phyloP scores from a whole-genome alignment of 2,797 vertebrate species.

The Lacerta viridis region DNA sequence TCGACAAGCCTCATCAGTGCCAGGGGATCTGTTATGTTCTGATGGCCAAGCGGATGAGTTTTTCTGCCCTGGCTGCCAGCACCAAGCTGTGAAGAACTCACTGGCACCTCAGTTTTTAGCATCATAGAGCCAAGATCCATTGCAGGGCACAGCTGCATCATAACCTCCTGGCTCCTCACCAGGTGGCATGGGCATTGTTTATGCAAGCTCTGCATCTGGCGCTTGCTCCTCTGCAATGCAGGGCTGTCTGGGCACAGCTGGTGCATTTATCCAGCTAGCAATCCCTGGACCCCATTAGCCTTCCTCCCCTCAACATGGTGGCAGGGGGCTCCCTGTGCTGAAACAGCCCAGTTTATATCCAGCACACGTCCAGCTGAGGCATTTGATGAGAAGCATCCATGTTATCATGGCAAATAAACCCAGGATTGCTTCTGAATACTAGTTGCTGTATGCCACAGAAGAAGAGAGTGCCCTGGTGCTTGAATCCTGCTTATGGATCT shows the following conservation, averaged over 20 bases:
- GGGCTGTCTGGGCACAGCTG: not conserved
- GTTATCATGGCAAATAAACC: not conserved
- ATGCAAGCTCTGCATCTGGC: not conserved
- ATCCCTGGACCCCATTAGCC: not conserved
- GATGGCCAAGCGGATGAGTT: too few relatives aligned
- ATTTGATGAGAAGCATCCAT: too few relatives aligned
- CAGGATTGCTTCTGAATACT: too few relatives aligned
- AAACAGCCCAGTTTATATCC: not conserved
- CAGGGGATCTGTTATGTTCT: not conserved
- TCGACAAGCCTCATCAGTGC: not conserved
- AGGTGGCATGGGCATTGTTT: not conserved
- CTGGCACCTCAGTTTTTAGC: not conserved
- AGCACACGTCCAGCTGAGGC: not conserved
- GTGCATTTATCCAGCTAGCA: not conserved
- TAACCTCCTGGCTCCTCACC: slow-evolving; percentile 11
- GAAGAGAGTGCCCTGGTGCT: too few relatives aligned
- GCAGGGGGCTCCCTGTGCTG: too few relatives aligned
- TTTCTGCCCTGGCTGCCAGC: too few relatives aligned
- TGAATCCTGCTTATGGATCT: too few relatives aligned
- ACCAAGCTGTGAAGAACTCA: not conserved
- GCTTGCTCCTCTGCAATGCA: not conserved
- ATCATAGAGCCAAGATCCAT: not conserved
- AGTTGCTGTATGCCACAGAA: too few relatives aligned
- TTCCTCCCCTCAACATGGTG: not conserved
- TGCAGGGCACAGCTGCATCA: not conserved